These are phyloP conservation scores for Girardinichthys multiradiatus DNA, from an alignment of 2,113 vertebrate species.

Conservation along the genomic window DNA sequence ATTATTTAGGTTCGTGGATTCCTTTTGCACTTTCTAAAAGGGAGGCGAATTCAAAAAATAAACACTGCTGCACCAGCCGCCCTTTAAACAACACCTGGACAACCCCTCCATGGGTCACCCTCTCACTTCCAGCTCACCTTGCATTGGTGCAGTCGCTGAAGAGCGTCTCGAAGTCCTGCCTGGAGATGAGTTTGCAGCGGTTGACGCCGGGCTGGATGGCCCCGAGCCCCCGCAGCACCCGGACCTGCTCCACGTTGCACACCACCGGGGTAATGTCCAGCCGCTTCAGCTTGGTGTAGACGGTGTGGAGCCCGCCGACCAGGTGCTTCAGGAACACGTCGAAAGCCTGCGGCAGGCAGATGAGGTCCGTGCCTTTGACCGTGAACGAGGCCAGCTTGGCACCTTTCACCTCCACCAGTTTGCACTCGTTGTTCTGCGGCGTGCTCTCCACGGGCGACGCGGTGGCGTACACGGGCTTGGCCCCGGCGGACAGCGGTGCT, in stretches of 20 bases:
- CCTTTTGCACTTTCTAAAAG: not conserved
- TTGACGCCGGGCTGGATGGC: slow-evolving; percentile 98
- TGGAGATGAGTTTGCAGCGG: slow-evolving; percentile 97
- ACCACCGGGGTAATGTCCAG: slow-evolving; percentile 96
- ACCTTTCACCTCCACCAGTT: slow-evolving; percentile 95
- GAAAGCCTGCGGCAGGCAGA: slow-evolving; percentile 96
- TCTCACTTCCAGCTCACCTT: slow-evolving; percentile 77
- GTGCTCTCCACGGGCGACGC: slow-evolving; percentile 98
- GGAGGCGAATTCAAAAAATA: not conserved
- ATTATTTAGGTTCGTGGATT: no score
- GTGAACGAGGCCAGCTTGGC: slow-evolving; percentile 97
- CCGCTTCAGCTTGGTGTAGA: slow-evolving; percentile 97
- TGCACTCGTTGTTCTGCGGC: slow-evolving; percentile 98
- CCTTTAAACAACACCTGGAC: no score
- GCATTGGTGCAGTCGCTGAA: slow-evolving; percentile 97
- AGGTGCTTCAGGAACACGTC: slow-evolving; percentile 97
- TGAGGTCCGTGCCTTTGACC: slow-evolving; percentile 93
- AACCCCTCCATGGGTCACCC: not conserved
- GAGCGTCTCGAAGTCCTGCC: slow-evolving; percentile 95
- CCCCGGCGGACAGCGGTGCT: slow-evolving; percentile 77
- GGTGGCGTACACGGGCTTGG: slow-evolving; percentile 94
- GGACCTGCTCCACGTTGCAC: slow-evolving; percentile 98
- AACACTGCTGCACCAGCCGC: not conserved
- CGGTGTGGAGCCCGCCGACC: slow-evolving; percentile 95
- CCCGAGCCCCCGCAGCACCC: slow-evolving; percentile 92